Percentiles rank a stretch among this genome's conserved stretches.
These are phyloP conservation scores for Macropodus opercularis DNA, from an alignment of 2,797 vertebrate species.

Conservation along the genomic window DNA sequence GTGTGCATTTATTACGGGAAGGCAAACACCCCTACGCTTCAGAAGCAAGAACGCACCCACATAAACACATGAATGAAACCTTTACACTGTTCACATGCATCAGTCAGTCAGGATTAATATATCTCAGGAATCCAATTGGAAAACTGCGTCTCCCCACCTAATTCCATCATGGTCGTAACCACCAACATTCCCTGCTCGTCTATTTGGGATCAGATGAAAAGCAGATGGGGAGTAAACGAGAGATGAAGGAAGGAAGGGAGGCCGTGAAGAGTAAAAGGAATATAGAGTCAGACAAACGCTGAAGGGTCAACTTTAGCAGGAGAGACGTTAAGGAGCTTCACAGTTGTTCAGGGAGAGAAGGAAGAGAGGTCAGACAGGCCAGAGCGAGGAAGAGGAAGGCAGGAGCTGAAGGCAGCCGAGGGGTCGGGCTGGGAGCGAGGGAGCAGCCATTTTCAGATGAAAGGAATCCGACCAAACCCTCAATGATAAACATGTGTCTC, in stretches of 20 bases:
- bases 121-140: slow-evolving; percentile 48
- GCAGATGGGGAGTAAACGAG: slow-evolving; percentile 70
- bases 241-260: slow-evolving; percentile 42
- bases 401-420: slow-evolving; percentile 60
- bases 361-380: background rate
- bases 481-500: slow-evolving; percentile 96
- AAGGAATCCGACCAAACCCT: slow-evolving; percentile 84
- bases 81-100: slow-evolving; percentile 19
- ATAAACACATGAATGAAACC: slow-evolving; percentile 25
- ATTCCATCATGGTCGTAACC: slow-evolving; percentile 38
- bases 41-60: slow-evolving; percentile 53
- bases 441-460: slow-evolving; percentile 88
- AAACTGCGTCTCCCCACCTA: slow-evolving; percentile 32
- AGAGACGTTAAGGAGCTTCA: slow-evolving; percentile 17
- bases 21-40: slow-evolving; percentile 76
- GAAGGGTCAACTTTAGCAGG: slow-evolving; percentile 37
- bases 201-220: slow-evolving; percentile 68
- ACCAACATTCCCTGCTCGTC: slow-evolving; percentile 29
- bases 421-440: slow-evolving; percentile 74
- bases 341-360: slow-evolving; percentile 9
- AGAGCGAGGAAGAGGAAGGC: slow-evolving; percentile 6
- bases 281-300: slow-evolving; percentile 46
- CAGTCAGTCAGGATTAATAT: slow-evolving; percentile 58
- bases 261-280: slow-evolving; percentile 40
- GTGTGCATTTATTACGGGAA: slow-evolving; percentile 77